Evolutionary conservation across 2,888 invertebrate species (phyloP), one percentile per base, ranked within the genome.

Genomic region (Troides oblongomaculatus): DNA sequence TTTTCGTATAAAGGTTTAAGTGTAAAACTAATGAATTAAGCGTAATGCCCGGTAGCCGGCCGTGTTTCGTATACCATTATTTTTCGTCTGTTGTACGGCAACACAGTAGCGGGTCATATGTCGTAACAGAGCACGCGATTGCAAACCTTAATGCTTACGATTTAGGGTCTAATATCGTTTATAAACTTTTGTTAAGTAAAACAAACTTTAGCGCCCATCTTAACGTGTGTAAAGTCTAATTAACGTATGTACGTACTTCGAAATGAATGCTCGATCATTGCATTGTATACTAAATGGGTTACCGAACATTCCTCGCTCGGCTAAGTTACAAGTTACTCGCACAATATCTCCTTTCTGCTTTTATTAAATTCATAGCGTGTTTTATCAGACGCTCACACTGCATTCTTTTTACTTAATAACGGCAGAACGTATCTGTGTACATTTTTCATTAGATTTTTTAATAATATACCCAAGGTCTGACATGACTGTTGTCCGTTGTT

Each of bases 1-100:
- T 53, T 78, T 77, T 79, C 0, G 58, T 12, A 39, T 77, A 71
- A 64, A n/a, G 4, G 18, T 30, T 60, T 62, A 71, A 76, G 82
- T 86, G 84, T 89, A 87, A 89, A 88, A 90, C 90, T 90, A 90
- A 92, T 90, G 92, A 89, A 91, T 89, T 90, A 89, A 82, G 85
- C 87, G 84, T 85, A 87, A 89, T 87, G 86, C 87, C 84, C 83
- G 82, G 86, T 85, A 88, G 87, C 87, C 86, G 85, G 81, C 79
- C 79, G 83, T 84, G 83, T 86, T 88, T 88, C 85, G 86, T 89
- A 78, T 81, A 81, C 81, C 82, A 86, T 87, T 86, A 87, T 86
- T 88, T 84, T 85, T 86, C 84, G 85, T 88, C 78, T 78, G 73
- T 67, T 73, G 74, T 74, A 74, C 70, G 75, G 72, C 72, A 72